Conservation (phyloP, 2,888 invertebrate species). For the Sipha maydis region DNA sequence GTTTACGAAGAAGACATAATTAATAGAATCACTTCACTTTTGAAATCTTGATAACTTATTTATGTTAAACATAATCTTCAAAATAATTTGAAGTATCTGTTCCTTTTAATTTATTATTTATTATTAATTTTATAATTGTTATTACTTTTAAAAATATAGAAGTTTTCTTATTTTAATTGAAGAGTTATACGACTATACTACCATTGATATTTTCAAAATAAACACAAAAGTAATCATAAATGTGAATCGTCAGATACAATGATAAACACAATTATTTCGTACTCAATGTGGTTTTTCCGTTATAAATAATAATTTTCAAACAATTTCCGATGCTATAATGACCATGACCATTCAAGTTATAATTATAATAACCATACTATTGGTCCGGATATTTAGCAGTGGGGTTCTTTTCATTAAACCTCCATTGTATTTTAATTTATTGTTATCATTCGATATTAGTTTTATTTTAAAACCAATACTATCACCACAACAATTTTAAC, state of each 20-base stretch:
- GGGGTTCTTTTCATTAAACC: slow-evolving; percentile 5
- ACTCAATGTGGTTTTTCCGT: not conserved
- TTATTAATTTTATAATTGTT: not conserved
- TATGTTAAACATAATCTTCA: not conserved
- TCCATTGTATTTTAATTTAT: not conserved
- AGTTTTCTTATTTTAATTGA: too few species aligned
- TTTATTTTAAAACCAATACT: not conserved
- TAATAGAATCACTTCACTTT: not conserved
- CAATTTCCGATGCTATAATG: not conserved
- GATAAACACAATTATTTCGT: not conserved
- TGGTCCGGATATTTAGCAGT: not conserved
- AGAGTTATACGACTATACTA: too few species aligned
- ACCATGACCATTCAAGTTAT: not conserved
- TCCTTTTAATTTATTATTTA: not conserved
- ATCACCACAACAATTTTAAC: not conserved
- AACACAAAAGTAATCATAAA: not conserved
- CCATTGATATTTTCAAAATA: not conserved
- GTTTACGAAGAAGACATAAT: not conserved
- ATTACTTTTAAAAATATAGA: too few species aligned
- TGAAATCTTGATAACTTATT: slow-evolving; percentile 27
- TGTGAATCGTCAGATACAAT: not conserved
- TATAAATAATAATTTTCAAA: slow-evolving; percentile 25
- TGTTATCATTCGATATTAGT: not conserved
- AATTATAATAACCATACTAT: slow-evolving; percentile 1
- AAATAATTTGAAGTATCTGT: slow-evolving; percentile 17